These are phyloP conservation scores for Pomatorhinus ruficollis DNA, from an alignment of 2,113 vertebrate genomes.

Conservation along the genomic window DNA sequence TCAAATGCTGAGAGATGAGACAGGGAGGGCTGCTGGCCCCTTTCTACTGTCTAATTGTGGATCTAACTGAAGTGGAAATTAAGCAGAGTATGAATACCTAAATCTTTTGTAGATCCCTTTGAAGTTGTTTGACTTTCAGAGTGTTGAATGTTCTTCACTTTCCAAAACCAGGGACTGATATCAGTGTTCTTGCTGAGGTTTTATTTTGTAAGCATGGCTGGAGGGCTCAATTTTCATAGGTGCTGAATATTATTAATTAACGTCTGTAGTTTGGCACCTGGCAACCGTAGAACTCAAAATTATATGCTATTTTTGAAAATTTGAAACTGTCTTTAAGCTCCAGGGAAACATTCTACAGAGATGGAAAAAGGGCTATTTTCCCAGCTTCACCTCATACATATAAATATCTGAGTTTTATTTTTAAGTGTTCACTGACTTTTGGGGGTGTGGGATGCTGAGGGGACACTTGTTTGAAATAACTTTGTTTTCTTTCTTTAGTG, in stretches of 20 bases:
- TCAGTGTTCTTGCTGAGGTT: background rate
- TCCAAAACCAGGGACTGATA: background rate
- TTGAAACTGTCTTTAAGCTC: background rate
- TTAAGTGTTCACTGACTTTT: background rate
- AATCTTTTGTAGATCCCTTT: background rate
- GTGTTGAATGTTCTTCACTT: background rate
- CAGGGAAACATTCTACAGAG: background rate
- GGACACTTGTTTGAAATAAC: background rate
- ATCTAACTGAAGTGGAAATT: background rate
- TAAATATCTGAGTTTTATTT: background rate
- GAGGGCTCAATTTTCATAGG: background rate
- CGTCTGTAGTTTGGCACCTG: background rate
- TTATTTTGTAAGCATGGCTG: background rate
- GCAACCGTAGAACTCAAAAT: background rate
- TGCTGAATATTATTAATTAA: background rate
- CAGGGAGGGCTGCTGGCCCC: fast-evolving
- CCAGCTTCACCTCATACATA: background rate
- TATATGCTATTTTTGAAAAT: background rate
- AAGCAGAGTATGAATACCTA: background rate
- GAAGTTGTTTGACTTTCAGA: background rate
- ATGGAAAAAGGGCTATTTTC: background rate
- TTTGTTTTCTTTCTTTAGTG: background rate
- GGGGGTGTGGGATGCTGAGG: fast-evolving
- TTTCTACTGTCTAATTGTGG: background rate
- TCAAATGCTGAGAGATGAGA: background rate